Evolutionary conservation across 2,888 invertebrate genomes (phyloP), one percentile per base, ranked within the genome.

Genomic region (Drosophila meridionalis): DNA sequence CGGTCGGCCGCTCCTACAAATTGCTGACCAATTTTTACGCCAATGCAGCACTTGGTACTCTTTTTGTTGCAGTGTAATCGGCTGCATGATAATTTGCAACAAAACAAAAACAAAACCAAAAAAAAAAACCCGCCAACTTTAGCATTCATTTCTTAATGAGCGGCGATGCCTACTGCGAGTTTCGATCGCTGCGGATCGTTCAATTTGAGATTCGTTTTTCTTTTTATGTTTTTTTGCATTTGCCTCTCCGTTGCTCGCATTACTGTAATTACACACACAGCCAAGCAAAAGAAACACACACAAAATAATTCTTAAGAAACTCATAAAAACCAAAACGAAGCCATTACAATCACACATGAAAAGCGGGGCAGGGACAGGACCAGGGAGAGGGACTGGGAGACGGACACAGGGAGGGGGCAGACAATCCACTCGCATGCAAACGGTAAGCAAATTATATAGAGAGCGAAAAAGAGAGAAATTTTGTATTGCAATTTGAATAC

Each of bases 181-280:
- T 78, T 77, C 76, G 80, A 80, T 76, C 82, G 76, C 28, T 56
- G 45, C 32, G 38, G 58, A 59, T 64, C 65, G 66, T 82, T 87
- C 74, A 78, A 82, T 83, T 83, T 83, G 83, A 34, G 69, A 73
- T 87, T 73, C 80, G 69, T 82, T 80, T 80, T 68, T 60, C 28
- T 45, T 26, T 57, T 56, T 9, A 2, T 57, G 5, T 9, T 55
- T 12, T 72, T 57, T 72, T 60, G 73, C 63, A 60, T 73, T 77
- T 72, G 76, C 71, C 53, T 45, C 43, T 36, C 69, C 62, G 59
- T 63, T 69, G 69, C 82, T 79, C 74, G 77, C 82, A 91, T 91
- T 87, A 91, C 92, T 90, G 91, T 91, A 92, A 91, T 91, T 91
- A 92, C 87, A 73, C 87, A 73, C 84, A 74, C 79, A 91, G 83